Base-by-base conservation (phyloP, 2,797 vertebrate genomes). In the Uromys caudimaculatus region DNA sequence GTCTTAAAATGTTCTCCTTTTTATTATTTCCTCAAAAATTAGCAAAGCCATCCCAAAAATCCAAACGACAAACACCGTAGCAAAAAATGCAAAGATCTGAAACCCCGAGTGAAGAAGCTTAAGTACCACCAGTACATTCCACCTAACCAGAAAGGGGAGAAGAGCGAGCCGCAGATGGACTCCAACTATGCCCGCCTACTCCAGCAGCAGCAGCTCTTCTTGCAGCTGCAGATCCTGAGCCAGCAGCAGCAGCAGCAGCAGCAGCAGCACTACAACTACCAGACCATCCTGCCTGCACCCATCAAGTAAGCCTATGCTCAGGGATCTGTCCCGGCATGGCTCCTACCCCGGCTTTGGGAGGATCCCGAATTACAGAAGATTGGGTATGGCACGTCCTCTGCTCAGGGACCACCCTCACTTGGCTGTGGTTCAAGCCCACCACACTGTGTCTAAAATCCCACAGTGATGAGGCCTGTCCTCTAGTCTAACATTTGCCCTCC, bases 51-150 rank as follows among this genome's bases (percentile, higher is more conserved):
- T 92, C 98, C 99, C 88, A 99, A 99, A 98, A 98, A 98, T 62
- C 97, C 99, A 7, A 98, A 97, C 1, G 99, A 99, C 93, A 99
- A 99, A 97, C 99, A 99, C 97, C 99, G 99, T 93, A 99, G 99
- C 98, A 99, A 99, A 98, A 99, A 99, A 98, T 99, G 98, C 98
- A 99, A 99, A 98, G 99, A 99, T 91, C 98, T 99, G 75, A 99
- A 99, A 96, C 99, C 99, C 1, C 98, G 99, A 91, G 99, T 99
- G 84, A 99, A 99, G 98, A 99, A 99, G 98, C 86, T 99, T 44
- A 99, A 99, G 98, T 99, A 99, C 97, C 99, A 99, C 97, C 99
- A 99, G 97, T 99, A 99, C 98, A 99, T 99, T 91, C 99, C 99
- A 6, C 99, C 99, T 0, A 99, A 99, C 98, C 99, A 99, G 98